Conservation (phyloP, 2,113 vertebrate species). For the Clupea harengus region DNA sequence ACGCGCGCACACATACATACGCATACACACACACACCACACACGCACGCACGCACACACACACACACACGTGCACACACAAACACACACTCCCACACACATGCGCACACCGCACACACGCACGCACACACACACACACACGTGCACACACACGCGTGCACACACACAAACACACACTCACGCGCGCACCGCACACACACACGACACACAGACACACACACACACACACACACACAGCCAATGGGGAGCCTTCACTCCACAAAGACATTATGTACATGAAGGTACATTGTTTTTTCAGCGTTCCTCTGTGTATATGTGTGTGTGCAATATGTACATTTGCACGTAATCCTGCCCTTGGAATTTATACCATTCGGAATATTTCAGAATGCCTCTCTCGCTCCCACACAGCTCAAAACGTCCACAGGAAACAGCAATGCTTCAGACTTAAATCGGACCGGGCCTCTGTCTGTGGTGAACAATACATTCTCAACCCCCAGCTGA, state of each 20-base stretch:
- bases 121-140: slow-evolving; percentile 4
- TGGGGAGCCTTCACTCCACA: background rate
- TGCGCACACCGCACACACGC: background rate
- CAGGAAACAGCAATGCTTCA: background rate
- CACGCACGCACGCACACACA: no score
- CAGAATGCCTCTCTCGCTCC: background rate
- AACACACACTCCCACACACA: background rate
- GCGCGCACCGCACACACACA: no score
- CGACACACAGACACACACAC: slow-evolving; percentile 1
- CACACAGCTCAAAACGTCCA: background rate
- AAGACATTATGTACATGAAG: background rate
- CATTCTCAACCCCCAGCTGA: background rate
- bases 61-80: background rate
- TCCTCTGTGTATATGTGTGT: background rate
- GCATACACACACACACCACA: slow-evolving; percentile 11
- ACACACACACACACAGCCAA: background rate
- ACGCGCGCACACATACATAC: no score
- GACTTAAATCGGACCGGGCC: no score
- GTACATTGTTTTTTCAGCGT: background rate
- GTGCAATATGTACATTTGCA: background rate
- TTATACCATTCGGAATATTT: background rate
- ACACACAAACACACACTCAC: background rate
- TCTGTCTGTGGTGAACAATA: background rate
- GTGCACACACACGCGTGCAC: background rate
- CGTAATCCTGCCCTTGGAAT: background rate